phyloP scores from a whole-genome alignment of 2,797 vertebrate genomes.

The Graptemys geographica region DNA sequence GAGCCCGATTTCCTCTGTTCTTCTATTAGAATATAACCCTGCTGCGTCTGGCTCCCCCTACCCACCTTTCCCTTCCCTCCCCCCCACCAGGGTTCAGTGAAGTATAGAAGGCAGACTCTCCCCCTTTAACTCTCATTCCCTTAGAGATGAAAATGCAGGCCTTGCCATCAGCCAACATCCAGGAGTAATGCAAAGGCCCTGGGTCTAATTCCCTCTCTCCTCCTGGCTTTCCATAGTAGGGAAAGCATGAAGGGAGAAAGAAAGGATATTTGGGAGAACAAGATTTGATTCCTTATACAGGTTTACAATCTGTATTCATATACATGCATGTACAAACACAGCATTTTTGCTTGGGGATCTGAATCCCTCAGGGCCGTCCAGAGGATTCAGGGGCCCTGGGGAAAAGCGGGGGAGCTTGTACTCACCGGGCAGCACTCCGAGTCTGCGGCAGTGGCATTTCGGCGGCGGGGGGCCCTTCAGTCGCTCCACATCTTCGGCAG shows the following conservation, averaged over 20 bases:
- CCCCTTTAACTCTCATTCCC: neutral
- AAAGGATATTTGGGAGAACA: neutral
- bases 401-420: too few relatives aligned
- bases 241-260: neutral
- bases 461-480: too few relatives aligned
- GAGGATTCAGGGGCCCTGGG: too few relatives aligned
- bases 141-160: neutral
- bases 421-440: too few relatives aligned
- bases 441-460: too few relatives aligned
- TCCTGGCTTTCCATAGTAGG: neutral
- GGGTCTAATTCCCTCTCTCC: neutral
- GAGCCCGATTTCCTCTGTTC: neutral
- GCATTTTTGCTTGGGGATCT: neutral
- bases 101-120: too few relatives aligned
- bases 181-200: neutral
- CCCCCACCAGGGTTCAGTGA: neutral
- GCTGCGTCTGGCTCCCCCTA: neutral
- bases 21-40: neutral
- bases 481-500: too few relatives aligned
- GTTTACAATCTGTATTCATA: neutral
- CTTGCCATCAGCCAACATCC: neutral
- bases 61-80: too few relatives aligned
- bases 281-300: neutral
- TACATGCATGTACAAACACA: neutral
- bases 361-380: neutral